A percentile compares a stretch with the other conserved stretches of the same genome.
These are phyloP conservation scores for Rhamnusium bicolor DNA, from an alignment of 2,888 invertebrate genomes.

Conservation along the genomic window DNA sequence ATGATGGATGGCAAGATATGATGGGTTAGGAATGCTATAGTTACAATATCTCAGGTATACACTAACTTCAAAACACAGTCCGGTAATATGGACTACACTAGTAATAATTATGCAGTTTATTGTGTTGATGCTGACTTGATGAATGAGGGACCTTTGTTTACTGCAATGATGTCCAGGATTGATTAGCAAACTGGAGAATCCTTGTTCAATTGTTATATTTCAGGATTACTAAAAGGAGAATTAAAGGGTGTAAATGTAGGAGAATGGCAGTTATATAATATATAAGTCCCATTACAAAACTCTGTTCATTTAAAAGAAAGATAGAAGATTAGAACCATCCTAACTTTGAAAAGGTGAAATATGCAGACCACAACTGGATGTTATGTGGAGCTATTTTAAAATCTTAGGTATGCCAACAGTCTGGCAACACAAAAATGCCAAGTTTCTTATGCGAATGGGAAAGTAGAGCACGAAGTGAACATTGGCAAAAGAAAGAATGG, in stretches of 20 bases:
- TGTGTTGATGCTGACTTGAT: background rate
- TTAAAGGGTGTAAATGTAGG: background rate
- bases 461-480: no score
- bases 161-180: background rate
- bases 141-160: constrained; percentile 8
- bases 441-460: no score
- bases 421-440: no score
- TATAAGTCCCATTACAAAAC: no score
- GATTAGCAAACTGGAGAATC: background rate
- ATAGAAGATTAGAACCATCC: no score
- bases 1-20: background rate
- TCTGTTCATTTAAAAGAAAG: no score
- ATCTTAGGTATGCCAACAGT: no score
- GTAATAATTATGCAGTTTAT: background rate
- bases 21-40: background rate
- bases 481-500: no score
- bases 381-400: no score
- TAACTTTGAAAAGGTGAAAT: no score
- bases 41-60: background rate
- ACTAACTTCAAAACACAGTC: background rate
- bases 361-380: no score
- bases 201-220: constrained; percentile 14
- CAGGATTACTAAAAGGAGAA: background rate
- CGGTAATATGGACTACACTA: background rate
- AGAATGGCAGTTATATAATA: background rate